Conservation (phyloP, 2,888 invertebrate species). For the Conus canariensis region DNA sequence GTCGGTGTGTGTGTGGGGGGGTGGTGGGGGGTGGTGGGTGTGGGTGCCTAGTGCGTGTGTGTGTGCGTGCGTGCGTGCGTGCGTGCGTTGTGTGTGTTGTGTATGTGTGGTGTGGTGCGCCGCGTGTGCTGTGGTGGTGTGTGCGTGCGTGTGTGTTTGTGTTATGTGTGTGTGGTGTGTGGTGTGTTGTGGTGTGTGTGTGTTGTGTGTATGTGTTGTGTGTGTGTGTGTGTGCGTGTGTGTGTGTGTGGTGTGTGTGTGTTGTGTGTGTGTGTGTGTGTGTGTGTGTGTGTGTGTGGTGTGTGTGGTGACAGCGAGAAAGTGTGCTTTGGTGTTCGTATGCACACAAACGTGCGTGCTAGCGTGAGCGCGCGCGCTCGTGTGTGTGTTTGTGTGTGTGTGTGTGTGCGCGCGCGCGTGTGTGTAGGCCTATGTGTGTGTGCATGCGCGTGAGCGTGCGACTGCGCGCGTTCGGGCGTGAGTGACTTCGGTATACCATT, state of each 20-base stretch:
- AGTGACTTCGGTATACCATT: too few relatives aligned
- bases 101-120: neutral
- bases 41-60: neutral
- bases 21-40: neutral
- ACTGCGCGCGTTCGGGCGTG: too few relatives aligned
- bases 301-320: neutral
- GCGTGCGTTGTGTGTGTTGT: neutral
- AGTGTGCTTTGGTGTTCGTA: neutral
- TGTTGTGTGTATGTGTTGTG: neutral
- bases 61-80: neutral
- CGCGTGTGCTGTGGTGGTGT: too few relatives aligned
- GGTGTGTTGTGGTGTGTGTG: too few relatives aligned
- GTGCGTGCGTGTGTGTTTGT: too few relatives aligned
- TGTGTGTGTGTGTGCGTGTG: neutral
- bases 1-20: neutral
- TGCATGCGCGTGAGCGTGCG: too few relatives aligned
- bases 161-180: too few relatives aligned
- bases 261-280: neutral
- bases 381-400: too few relatives aligned
- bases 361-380: too few relatives aligned
- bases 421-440: too few relatives aligned
- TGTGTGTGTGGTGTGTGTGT: conserved; percentile 17
- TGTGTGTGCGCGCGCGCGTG: too few relatives aligned
- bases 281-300: neutral
- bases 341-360: neutral